Base-by-base conservation (phyloP, 2,113 vertebrate species). In the Malurus elegans region DNA sequence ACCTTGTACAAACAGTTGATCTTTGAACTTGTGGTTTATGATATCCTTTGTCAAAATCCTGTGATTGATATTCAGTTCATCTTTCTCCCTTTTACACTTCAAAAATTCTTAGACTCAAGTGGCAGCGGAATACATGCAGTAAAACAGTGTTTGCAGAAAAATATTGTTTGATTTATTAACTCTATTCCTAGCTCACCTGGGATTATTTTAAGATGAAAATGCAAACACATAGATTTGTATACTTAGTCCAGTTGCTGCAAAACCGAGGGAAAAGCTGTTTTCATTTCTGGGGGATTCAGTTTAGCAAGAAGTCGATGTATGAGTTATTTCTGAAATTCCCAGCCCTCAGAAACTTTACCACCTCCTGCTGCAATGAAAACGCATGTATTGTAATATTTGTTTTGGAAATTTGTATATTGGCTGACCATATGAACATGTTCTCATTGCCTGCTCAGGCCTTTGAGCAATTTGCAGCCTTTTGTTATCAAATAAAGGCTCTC, bases 391-490 rank as follows among this genome's bases (percentile, higher is more conserved):
- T 97, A 94, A 97, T 97, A 98, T 98, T 98, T 98, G 97, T 96
- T 96, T 96, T 97, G 97, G 97, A 98, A 98, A 97, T 96, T 64
- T 92, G 96, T 98, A 97, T 96, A 97, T 79, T 88, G 95, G 98
- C 97, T 98, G 97, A 97, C 98, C 99, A 99, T 99, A 99, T 99
- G 99, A 99, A 98, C 98, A 98, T 97, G 98, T 99, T 99, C 99
- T 99, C 99, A 99, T 98, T 99, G 98, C 98, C 98, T 98, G 97
- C 99, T 99, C 98, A 97, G 98, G 98, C 98, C 98, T 98, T 98
- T 98, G 98, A 98, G 99, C 99, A 98, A 99, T 99, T 99, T 99
- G 98, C 99, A 99, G 99, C 98, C 98, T 98, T 99, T 99, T 99
- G 99, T 99, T 98, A 97, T 66, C 90, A 98, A 97, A 99, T 99